Conservation (phyloP, 2,888 invertebrate genomes). For the Eurois occulta region DNA sequence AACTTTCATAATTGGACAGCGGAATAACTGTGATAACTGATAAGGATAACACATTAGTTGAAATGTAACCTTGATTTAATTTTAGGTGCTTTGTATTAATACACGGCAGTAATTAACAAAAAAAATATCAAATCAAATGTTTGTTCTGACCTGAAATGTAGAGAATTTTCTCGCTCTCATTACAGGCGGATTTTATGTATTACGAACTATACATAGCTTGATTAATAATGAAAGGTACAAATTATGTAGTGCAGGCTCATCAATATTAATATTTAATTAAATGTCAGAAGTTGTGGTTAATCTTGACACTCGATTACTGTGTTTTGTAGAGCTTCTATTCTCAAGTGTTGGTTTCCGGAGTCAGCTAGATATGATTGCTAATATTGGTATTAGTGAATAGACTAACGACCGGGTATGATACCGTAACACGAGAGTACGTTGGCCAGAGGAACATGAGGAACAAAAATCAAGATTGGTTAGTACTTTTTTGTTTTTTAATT, state of each 20-base stretch:
- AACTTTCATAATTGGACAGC: not conserved
- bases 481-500: not conserved
- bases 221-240: conserved; percentile 11
- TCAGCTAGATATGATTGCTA: not conserved
- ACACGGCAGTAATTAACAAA: not conserved
- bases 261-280: conserved; percentile 49
- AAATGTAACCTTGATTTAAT: conserved; percentile 13
- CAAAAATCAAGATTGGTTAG: not conserved
- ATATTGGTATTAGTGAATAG: not conserved
- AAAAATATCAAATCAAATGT: conserved; percentile 2
- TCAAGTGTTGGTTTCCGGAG: conserved; percentile 13
- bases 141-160: conserved; percentile 13
- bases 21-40: too few species aligned
- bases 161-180: conserved; percentile 37
- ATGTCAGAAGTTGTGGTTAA: conserved; percentile 33
- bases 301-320: conserved; percentile 39
- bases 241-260: conserved; percentile 17
- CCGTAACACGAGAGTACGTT: not conserved
- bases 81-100: not conserved
- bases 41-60: not conserved
- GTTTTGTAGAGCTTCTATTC: conserved; percentile 19
- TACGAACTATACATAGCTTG: not conserved
- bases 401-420: not conserved
- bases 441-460: not conserved
- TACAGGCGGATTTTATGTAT: conserved; percentile 10